Conservation (phyloP, 2,797 vertebrate genomes). For the Malurus leucopterus region DNA sequence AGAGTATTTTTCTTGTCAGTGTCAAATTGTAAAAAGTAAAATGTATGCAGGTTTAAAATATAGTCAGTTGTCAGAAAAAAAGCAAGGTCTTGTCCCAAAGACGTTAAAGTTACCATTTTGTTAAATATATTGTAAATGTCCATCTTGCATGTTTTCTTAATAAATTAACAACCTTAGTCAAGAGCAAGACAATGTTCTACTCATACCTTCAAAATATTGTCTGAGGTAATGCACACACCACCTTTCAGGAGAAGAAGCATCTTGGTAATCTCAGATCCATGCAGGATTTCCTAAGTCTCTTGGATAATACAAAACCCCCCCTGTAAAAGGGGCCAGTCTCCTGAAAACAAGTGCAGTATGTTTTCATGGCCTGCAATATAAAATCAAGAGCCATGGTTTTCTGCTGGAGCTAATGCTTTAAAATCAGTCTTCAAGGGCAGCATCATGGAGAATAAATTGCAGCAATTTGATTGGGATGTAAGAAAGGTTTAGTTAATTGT, state of each 20-base stretch:
- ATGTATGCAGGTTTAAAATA: neutral
- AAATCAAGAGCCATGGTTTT: neutral
- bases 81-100: neutral
- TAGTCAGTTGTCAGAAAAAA: slow-evolving; percentile 18
- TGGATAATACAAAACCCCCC: neutral
- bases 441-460: neutral
- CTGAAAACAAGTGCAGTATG: neutral
- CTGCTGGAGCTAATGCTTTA: neutral
- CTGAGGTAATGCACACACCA: neutral
- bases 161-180: neutral
- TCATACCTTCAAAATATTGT: neutral
- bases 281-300: neutral
- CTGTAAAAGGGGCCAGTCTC: neutral
- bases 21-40: neutral
- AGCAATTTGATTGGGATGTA: neutral
- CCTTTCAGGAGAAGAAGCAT: neutral
- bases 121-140: neutral
- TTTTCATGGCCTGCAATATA: neutral
- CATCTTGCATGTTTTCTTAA: neutral
- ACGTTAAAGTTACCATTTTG: neutral
- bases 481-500: neutral
- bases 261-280: neutral
- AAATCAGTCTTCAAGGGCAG: neutral
- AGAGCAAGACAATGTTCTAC: neutral
- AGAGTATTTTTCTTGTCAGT: slow-evolving; percentile 17